Base-by-base conservation (phyloP, 2,888 invertebrate species). In the Agrochola macilenta region DNA sequence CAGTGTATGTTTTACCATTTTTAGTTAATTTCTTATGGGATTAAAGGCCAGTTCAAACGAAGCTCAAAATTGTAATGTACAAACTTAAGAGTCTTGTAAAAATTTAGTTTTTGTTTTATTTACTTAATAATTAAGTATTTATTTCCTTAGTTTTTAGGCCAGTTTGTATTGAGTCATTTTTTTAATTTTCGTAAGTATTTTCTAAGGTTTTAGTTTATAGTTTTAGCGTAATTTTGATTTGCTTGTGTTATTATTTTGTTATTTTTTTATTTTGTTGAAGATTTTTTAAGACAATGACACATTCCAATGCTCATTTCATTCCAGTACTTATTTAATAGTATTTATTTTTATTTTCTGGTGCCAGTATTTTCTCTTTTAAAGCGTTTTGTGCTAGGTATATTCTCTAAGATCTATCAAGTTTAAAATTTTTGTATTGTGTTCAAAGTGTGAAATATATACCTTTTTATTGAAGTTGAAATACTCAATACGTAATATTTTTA, bases 41-140 rank as follows among this genome's bases (percentile, higher is more conserved):
- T 95, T 88, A 85, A 90, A 90, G 96, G 96, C 96, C 96, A 96
- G 96, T 96, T 90, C 87, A 93, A 91, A 91, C 87, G 93, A 96
- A 93, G 95, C 96, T 96, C 96, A 95, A 96, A 96, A 96, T 96
- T 88, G 89, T 89, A 88, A 92, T 96, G 96, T 96, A 96, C 96
- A 96, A 96, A 95, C 65, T 60, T 91, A 89, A 87, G 88, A 91
- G 88, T 88, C 83, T 89, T 94, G 93, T 94, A 93, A 89, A 88
- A 91, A 87, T 81, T 43, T 87, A 86, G 88, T 80, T 91, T 89
- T 72, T 89, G 76, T 89, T 91, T 90, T 89, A 81, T 84, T 81
- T 88, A 89, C 82, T 82, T 85, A 76, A 49, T 83, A 79, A 65
- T 83, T 95, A 95, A 94, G 93, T 96, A 96, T 96, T 96, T 96